A percentile compares a stretch with the other conserved stretches of the same genome.
Conservation (phyloP, 37 sponge, comb jelly and placozoan species). For the Haliclona indistincta region DNA sequence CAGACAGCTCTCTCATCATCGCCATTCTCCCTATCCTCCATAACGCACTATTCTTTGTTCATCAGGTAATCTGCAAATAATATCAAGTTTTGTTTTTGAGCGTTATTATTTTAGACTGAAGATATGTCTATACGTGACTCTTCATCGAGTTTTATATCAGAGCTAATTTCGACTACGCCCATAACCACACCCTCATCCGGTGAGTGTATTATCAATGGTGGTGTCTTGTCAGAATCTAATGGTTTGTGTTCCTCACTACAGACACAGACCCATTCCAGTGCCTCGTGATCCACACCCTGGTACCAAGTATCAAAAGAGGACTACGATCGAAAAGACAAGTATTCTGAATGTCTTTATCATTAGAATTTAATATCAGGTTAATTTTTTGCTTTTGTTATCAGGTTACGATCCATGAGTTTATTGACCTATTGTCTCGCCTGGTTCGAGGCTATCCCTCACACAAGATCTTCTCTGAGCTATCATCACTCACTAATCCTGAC, state of each 20-base stretch:
- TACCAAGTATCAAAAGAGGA: slow-evolving; percentile 42
- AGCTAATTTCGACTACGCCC: slow-evolving; percentile 17
- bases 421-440: slow-evolving; percentile 64
- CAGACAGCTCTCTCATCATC: slow-evolving; percentile 9
- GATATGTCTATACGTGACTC: slow-evolving; percentile 79
- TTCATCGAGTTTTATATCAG: slow-evolving; percentile 58
- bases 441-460: slow-evolving; percentile 54
- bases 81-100: neutral
- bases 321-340: slow-evolving; percentile 55
- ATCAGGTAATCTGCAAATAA: slow-evolving; percentile 31
- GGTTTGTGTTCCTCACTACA: neutral
- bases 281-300: slow-evolving; percentile 32
- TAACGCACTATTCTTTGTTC: slow-evolving; percentile 58
- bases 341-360: neutral
- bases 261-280: slow-evolving; percentile 33
- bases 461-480: slow-evolving; percentile 68
- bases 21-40: slow-evolving; percentile 58
- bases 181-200: no score
- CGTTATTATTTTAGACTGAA: slow-evolving; percentile 43
- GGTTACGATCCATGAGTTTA: slow-evolving; percentile 58
- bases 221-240: no score
- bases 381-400: neutral
- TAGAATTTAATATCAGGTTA: neutral
- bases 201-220: no score
- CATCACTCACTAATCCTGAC: slow-evolving; percentile 45